Conservation (phyloP, 2,797 vertebrate genomes). For the Bryconaethiops microstoma region DNA sequence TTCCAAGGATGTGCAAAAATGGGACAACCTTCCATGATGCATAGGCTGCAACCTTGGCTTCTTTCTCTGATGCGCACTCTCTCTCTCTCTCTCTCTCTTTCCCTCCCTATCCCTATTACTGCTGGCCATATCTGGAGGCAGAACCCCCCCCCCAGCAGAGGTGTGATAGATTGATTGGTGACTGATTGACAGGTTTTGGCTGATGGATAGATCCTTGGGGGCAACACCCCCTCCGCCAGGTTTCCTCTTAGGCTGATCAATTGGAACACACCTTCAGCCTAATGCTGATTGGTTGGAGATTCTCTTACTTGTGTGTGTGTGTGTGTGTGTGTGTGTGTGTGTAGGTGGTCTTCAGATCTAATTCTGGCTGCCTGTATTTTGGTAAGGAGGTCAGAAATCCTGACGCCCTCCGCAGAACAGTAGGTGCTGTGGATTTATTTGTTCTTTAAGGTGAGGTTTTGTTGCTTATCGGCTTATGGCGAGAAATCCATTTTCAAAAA, state of each 20-base stretch:
- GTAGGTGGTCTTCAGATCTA: not conserved
- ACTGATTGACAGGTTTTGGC: not conserved
- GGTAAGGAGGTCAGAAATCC: constrained; percentile 2
- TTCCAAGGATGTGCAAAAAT: too few relatives aligned
- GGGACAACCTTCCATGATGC: too few relatives aligned
- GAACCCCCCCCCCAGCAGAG: too few relatives aligned
- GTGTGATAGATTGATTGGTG: not conserved
- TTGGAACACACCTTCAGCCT: not conserved
- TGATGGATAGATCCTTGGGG: not conserved
- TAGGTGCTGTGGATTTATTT: not conserved
- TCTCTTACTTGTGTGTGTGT: constrained; percentile 6
- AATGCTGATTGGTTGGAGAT: constrained; percentile 1
- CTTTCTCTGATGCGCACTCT: too few relatives aligned
- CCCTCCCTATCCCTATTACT: too few relatives aligned
- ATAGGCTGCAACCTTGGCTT: too few relatives aligned
- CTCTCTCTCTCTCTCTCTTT: too few relatives aligned
- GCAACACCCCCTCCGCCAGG: not conserved
- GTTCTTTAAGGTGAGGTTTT: not conserved
- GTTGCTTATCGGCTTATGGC: too few relatives aligned
- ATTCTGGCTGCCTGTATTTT: not conserved
- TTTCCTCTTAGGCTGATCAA: too few relatives aligned
- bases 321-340: not conserved
- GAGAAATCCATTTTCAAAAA: too few relatives aligned
- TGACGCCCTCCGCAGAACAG: not conserved
- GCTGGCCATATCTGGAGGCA: too few relatives aligned